Conservation (phyloP, 1,140 invertebrate species). For the Chironomus tepperi region DNA sequence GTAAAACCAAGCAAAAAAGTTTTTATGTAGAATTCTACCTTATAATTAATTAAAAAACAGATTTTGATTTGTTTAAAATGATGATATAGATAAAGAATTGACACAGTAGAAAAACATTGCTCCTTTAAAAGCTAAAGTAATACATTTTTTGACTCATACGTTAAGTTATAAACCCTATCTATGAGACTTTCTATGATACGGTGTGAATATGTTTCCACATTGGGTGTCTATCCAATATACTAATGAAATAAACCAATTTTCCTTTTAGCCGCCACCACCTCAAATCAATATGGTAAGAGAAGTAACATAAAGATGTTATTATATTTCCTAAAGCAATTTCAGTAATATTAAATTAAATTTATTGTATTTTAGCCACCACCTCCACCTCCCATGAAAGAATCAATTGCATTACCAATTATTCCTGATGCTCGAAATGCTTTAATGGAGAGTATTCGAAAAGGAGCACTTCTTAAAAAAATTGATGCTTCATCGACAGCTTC, state of each 20-base stretch:
- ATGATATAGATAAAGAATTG: no score
- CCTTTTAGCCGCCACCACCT: background rate
- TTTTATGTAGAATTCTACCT: no score
- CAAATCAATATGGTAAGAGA: background rate
- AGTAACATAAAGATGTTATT: background rate
- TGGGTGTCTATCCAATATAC: background rate
- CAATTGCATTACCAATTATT: conserved; percentile 32
- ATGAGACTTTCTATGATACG: no score
- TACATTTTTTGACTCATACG: no score
- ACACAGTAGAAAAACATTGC: no score
- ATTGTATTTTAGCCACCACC: conserved; percentile 27
- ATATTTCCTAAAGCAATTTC: no score
- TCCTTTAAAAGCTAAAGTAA: no score
- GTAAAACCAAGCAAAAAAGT: no score
- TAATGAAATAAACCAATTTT: background rate
- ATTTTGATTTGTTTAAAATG: no score
- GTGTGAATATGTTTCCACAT: conserved; percentile 23
- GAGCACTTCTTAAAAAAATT: conserved; percentile 53
- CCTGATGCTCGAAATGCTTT: conserved; percentile 55
- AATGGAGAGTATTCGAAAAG: conserved; percentile 68
- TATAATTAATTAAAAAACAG: no score
- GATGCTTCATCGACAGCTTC: conserved; percentile 42
- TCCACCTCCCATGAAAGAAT: conserved; percentile 29
- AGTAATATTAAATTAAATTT: background rate
- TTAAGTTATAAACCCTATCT: no score